Evolutionary conservation across 2,888 invertebrate genomes (phyloP), one percentile per base, ranked within the genome.

Genomic region (Diarsia rubi): DNA sequence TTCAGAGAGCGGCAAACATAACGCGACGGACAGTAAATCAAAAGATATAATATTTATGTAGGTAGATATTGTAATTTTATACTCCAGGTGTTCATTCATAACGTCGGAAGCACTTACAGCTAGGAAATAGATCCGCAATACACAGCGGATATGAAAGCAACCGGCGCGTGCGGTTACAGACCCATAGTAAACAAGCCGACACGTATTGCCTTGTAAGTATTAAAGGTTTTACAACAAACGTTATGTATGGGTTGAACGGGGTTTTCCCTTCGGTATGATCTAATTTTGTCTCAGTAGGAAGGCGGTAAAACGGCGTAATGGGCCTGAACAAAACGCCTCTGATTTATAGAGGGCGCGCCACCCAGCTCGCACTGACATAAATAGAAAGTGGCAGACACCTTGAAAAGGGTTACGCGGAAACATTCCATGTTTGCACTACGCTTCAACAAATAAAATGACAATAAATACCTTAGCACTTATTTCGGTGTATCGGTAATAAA

Each of bases 301-400:
- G 93, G 94, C 93, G 94, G 95, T 95, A 95, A 95, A 95, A 93
- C 93, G 93, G 86, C 90, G 95, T 95, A 95, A 95, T 95, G 94
- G 94, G 91, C 91, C 93, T 90, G 94, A 94, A 94, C 94, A 94
- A 94, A 94, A 95, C 92, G 94, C 92, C 92, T 91, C 93, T 94
- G 95, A 95, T 95, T 95, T 95, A 94, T 94, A 91, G 91, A 90
- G 93, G 93, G 91, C 92, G 86, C 89, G 90, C 92, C 93, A 92
- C 93, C 93, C 93, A 91, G 90, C 91, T 91, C 91, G 92, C 86
- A 90, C 94, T 92, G 92, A 93, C 93, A 92, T 93, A 93, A 93
- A 94, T 94, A 94, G 94, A 94, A 93, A 93, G 92, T 93, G 93
- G 92, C 93, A 93, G 93, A 93, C 91, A 90, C 91, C 90, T 92